Base-by-base conservation (phyloP, 2,113 vertebrate genomes). In the Amphilophus citrinellus region DNA sequence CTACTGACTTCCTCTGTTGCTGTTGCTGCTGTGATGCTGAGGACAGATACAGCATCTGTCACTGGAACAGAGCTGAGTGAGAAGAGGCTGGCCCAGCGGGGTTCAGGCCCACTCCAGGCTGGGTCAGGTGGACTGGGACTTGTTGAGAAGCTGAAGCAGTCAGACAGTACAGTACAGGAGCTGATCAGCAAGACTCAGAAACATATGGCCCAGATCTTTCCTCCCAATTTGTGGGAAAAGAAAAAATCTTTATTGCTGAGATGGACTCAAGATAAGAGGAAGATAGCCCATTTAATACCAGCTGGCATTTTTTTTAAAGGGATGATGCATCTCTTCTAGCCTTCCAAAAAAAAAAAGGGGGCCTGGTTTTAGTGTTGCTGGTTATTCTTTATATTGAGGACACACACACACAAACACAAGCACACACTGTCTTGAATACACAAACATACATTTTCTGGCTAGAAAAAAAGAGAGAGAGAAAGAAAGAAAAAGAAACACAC, bases 1-100 rank as follows among this genome's bases (percentile, higher is more conserved):
- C 93, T 75, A 61, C 90, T 79, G 88, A 87, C 89, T 87, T 91
- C 86, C 85, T 85, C 77, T 86, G 82, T 90, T 93, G 89, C 61
- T 92, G 90, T 59, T 91, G 80, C 14, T 89, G 87, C 83, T 89
- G 90, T 85, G 92, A 93, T 88, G 87, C 81, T 77, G 85, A 80
- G 80, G 84, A 92, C 84, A 92, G 77, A 84, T 85, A 66, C 87
- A 88, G 92, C 83, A 91, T 92, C 90, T 93, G 91, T 93, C 83
- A 86, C 79, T 84, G 86, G 84, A 90, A 78, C 60, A 17, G 85
- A 90, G 62, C 44, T 84, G 85, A 77, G 80, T 57, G 80, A 81
- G 82, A 60, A 87, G 83, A 84, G 71, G 47, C 75, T 53, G 22
- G 68, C 39, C 60, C 32, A n/a, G 47, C 7, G 53, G 71, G 88